These are phyloP conservation scores for Agapornis canus DNA, from an alignment of 2,797 vertebrate genomes.

Conservation along the genomic window DNA sequence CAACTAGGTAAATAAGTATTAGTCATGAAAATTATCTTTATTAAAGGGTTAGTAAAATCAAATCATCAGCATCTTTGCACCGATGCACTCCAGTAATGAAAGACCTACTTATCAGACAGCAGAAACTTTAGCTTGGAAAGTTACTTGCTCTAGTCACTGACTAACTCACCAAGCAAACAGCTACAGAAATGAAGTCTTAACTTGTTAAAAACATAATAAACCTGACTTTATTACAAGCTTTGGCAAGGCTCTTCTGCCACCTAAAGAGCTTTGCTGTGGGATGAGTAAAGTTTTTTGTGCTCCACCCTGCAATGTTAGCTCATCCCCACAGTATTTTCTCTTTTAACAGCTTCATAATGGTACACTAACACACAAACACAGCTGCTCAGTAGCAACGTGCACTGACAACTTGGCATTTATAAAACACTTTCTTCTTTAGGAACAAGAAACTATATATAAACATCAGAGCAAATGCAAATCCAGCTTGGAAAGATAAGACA, in stretches of 20 bases:
- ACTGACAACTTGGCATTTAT: not conserved
- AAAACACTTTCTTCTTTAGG: not conserved
- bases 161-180: not conserved
- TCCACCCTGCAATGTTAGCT: constrained; percentile 37
- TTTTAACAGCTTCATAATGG: constrained; percentile 28
- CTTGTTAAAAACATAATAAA: constrained; percentile 52
- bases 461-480: not conserved
- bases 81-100: not conserved
- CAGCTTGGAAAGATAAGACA: not conserved
- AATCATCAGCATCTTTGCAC: not conserved
- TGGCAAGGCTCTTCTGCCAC: constrained; percentile 7
- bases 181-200: constrained; percentile 52
- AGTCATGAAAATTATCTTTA: constrained; percentile 42
- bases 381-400: not conserved
- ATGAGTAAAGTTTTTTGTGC: constrained; percentile 23
- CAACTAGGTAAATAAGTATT: constrained; percentile 15
- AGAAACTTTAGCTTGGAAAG: not conserved
- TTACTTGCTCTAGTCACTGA: not conserved
- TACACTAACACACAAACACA: constrained; percentile 12
- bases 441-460: not conserved
- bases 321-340: not conserved
- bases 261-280: constrained; percentile 7
- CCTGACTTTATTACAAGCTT: constrained; percentile 24
- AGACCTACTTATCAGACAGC: not conserved
- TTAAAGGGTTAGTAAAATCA: not conserved